Evolutionary conservation across 2,888 invertebrate species (phyloP), one percentile per base, ranked within the genome.

Genomic region (Platycheirus albimanus): DNA sequence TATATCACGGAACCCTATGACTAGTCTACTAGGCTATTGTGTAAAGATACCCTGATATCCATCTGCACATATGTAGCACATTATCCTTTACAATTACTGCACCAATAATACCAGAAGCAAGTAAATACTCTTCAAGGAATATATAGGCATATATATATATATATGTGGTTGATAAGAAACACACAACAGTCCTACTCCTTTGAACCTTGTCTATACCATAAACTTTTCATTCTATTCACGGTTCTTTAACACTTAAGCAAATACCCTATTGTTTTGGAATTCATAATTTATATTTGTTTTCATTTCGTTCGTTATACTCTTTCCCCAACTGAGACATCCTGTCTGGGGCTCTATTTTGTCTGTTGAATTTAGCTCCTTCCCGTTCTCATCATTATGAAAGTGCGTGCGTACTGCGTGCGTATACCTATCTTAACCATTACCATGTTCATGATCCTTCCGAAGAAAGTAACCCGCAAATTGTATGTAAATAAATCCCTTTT

Each of bases 401-500:
- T 69, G 69, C 61, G 67, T 67, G 67, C 67, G 58, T 61, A 58
- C 41, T 45, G 19, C 10, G 24, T 20, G 10, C 19, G 3, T 28
- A 2, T 24, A 5, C 28, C 10, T 13, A 10, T 30, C 15, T 7
- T n/a, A 28, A 11, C 7, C 2, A 11, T 20, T 1, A 24, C 24
- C 28, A 52, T n/a, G 54, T 56, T 58, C 51, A 71, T 71, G 36
- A 45, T 13, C 24, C 51, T 64, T 51, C 13, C 1, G 7, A n/a
- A 28, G 43, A 66, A 66, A 71, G 66, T 66, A 58, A 66, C 58
- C 71, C 70, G 70, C 77, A 78, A 78, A 78, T 78, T 78, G 71
- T 78, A 66, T 71, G 70, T 71, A 78, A 78, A 71, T 70, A 77
- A 58, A 71, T 71, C 71, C 76, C 69, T 58, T 66, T 58, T 58